phyloP scores from a whole-genome alignment of 2,888 invertebrate genomes.

The Seira ritae region DNA sequence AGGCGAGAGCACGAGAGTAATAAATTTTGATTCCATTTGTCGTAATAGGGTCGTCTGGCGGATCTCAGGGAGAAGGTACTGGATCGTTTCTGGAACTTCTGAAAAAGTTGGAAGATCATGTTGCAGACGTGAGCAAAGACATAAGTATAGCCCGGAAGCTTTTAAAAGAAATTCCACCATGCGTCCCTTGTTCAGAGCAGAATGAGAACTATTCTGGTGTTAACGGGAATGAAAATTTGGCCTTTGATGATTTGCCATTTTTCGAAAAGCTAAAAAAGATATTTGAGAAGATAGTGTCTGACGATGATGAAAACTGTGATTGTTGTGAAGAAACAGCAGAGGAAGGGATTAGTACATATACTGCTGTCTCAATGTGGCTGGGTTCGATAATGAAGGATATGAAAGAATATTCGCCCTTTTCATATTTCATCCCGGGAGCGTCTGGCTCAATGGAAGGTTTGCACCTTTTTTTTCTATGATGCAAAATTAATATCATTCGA shows the following conservation, averaged over 20 bases:
- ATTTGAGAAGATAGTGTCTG: not conserved
- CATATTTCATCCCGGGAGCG: no score
- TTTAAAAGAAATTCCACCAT: not conserved
- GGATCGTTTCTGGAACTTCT: constrained; percentile 15
- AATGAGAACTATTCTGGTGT: not conserved
- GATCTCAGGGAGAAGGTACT: no score
- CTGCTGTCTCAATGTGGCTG: constrained; percentile 10
- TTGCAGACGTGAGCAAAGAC: constrained; percentile 24
- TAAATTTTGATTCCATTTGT: no score
- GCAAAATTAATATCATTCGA: no score
- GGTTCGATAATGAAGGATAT: not conserved
- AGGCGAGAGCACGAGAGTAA: no score
- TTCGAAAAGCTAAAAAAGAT: constrained; percentile 33
- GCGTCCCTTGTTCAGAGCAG: not conserved
- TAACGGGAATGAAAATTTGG: not conserved
- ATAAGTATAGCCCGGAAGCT: constrained; percentile 22
- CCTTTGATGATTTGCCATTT: constrained; percentile 37
- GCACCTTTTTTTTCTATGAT: no score
- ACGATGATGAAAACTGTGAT: constrained; percentile 23
- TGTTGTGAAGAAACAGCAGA: not conserved
- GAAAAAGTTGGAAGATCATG: constrained; percentile 31
- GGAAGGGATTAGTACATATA: not conserved
- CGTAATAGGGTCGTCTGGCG: no score
- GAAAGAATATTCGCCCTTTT: no score
- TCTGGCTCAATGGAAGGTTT: no score